Conservation (phyloP, 2,113 vertebrate species). For the Cyanoderma ruficeps region DNA sequence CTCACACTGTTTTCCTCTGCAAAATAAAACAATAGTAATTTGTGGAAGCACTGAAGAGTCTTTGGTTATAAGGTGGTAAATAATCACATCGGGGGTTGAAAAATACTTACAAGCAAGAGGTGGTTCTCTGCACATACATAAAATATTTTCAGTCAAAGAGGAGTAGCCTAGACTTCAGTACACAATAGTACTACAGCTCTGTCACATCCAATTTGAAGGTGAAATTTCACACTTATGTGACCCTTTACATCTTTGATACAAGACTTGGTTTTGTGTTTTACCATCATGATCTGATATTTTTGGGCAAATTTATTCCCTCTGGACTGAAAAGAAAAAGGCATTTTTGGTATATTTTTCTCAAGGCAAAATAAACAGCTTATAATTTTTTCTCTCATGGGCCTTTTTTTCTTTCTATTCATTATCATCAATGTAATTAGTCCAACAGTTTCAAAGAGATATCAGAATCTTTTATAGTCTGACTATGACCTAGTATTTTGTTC, state of each 20-base stretch:
- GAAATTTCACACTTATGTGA: background rate
- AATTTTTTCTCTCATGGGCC: background rate
- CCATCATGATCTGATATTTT: background rate
- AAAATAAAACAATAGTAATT: background rate
- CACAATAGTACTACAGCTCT: background rate
- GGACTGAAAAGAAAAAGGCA: background rate
- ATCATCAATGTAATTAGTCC: background rate
- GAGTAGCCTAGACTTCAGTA: background rate
- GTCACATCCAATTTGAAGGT: background rate
- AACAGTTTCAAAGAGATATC: background rate
- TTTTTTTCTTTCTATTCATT: background rate
- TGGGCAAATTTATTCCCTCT: background rate
- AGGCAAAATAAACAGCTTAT: background rate
- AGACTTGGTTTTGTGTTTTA: background rate
- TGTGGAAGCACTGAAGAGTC: background rate
- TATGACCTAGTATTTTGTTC: background rate
- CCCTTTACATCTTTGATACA: background rate
- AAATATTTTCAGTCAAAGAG: background rate
- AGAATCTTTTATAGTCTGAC: background rate
- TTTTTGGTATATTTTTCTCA: background rate
- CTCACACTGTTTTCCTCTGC: background rate
- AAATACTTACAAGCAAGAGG: background rate
- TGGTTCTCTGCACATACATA: background rate
- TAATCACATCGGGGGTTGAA: background rate
- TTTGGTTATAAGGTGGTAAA: background rate